These are phyloP conservation scores for Pardalotus punctatus DNA, from an alignment of 2,113 vertebrate species.

Conservation along the genomic window DNA sequence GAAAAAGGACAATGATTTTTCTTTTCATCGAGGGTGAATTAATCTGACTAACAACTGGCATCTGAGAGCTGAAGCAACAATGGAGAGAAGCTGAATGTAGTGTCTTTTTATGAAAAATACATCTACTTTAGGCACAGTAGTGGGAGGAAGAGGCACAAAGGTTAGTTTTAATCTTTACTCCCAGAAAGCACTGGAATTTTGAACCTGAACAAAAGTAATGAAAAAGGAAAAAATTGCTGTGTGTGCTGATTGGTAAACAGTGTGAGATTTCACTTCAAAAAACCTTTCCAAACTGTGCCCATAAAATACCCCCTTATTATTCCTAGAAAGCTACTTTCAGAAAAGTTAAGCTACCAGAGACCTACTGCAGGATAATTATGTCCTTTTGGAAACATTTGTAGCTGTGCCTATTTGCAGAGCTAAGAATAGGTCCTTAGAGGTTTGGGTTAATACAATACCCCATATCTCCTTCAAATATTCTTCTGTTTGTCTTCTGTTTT, in stretches of 20 bases:
- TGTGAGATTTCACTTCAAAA: not conserved
- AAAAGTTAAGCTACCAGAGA: not conserved
- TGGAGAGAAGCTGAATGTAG: not conserved
- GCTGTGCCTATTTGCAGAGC: not conserved
- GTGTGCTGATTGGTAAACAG: not conserved
- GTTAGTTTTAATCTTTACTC: not conserved
- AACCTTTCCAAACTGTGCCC: not conserved
- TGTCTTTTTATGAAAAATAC: not conserved
- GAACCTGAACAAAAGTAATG: not conserved
- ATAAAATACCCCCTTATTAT: not conserved
- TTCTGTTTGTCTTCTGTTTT: not conserved
- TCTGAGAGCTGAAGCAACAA: not conserved
- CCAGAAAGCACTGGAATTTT: not conserved
- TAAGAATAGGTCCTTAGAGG: not conserved
- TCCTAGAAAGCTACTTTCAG: not conserved
- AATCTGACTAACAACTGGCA: not conserved
- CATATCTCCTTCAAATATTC: not conserved
- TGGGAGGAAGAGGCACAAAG: not conserved
- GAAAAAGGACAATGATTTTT: not conserved
- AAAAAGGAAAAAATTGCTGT: not conserved
- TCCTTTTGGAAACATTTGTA: not conserved
- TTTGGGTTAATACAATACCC: not conserved
- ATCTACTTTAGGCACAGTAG: not conserved
- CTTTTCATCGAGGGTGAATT: not conserved
- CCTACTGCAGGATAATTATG: not conserved